Evolutionary conservation across 2,113 vertebrate genomes (phyloP).

Genomic region (Gallinago media): DNA sequence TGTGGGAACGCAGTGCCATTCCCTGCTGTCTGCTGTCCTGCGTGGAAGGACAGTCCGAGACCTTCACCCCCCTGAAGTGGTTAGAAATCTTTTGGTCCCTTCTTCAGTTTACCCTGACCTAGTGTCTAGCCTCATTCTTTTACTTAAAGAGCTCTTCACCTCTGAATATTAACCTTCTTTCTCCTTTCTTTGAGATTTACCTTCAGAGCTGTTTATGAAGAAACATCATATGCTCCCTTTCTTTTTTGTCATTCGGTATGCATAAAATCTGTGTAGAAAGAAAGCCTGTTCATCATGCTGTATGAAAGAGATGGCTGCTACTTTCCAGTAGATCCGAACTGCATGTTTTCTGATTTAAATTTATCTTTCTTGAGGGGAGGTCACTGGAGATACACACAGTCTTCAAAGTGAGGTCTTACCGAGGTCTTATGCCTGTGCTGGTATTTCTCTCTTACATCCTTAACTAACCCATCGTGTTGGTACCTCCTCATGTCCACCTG

Average conservation of each 20-base stretch:
- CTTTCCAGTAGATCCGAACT: background rate
- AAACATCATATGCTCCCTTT: background rate
- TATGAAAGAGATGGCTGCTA: background rate
- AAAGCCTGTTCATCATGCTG: background rate
- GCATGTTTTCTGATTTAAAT: background rate
- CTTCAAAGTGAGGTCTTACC: background rate
- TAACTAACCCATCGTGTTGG: background rate
- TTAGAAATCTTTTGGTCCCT: background rate
- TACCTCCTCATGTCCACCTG: rapidly evolving
- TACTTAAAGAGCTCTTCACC: background rate
- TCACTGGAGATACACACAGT: background rate
- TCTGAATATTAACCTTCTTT: background rate
- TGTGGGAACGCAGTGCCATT: rapidly evolving
- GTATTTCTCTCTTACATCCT: background rate
- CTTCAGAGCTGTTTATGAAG: background rate
- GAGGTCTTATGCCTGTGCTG: background rate
- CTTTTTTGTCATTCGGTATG: background rate
- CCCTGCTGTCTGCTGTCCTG: background rate
- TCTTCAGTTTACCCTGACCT: background rate
- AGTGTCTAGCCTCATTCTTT: background rate
- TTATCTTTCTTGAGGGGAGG: background rate
- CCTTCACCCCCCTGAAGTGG: too few relatives aligned
- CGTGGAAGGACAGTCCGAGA: background rate
- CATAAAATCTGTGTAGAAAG: background rate
- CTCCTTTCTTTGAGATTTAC: background rate